Conservation (phyloP, 2,113 vertebrate species). For the Herpailurus yagouaroundi region DNA sequence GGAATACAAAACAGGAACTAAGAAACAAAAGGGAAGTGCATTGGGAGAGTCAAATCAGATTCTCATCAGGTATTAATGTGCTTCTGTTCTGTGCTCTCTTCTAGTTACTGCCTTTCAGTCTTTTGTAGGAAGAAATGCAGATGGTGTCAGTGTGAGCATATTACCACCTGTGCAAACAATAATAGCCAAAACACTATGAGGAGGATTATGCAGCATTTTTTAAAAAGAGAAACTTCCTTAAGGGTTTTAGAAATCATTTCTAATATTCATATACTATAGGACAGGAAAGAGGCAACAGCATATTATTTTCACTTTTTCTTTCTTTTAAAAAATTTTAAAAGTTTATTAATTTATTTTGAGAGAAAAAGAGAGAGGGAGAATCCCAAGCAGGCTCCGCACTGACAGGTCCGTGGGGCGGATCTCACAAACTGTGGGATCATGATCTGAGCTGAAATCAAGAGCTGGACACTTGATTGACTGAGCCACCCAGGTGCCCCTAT, state of each 20-base stretch:
- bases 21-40: conserved; percentile 59
- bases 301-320: conserved; percentile 26
- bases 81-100: background rate
- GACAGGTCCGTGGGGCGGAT: too few species aligned
- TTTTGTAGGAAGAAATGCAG: conserved; percentile 51
- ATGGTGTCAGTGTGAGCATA: background rate
- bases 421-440: too few species aligned
- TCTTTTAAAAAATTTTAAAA: too few species aligned
- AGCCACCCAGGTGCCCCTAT: background rate
- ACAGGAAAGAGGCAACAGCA: background rate
- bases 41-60: background rate
- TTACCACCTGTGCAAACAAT: conserved; percentile 57
- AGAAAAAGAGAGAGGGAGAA: too few species aligned
- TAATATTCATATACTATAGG: background rate
- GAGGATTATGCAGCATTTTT: conserved; percentile 31
- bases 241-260: conserved; percentile 41
- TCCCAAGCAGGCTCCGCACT: too few species aligned
- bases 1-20: conserved; percentile 38
- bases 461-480: too few species aligned
- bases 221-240: conserved; percentile 51
- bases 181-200: background rate
- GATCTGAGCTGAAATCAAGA: too few species aligned
- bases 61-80: background rate
- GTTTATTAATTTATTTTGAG: too few species aligned
- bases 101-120: background rate